Evolutionary conservation across 2,888 invertebrate species (phyloP).

Genomic region (Chrysopilus asiliformis): DNA sequence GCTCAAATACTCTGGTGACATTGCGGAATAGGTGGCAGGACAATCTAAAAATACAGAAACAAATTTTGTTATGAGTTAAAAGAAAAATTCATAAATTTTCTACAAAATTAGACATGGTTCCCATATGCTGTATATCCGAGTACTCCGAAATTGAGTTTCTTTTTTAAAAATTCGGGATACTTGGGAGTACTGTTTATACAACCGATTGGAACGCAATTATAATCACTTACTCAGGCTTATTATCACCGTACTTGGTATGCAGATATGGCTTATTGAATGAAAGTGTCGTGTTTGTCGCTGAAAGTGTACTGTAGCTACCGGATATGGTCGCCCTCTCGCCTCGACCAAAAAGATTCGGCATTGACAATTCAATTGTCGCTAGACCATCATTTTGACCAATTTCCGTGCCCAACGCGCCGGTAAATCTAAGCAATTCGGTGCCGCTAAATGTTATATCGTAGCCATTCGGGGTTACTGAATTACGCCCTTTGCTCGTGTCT

Average conservation of each 20-base stretch:
- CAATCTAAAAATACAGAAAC: too few species aligned
- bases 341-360: constrained; percentile 76
- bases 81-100: too few species aligned
- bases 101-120: too few species aligned
- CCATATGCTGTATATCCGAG: too few species aligned
- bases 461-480: constrained; percentile 64
- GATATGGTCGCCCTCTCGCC: constrained; percentile 74
- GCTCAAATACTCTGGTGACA: too few species aligned
- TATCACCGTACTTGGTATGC: constrained; percentile 42
- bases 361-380: constrained; percentile 47
- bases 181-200: too few species aligned
- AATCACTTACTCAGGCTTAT: constrained; percentile 52
- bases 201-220: too few species aligned
- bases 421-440: constrained; percentile 64
- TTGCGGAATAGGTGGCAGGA: too few species aligned
- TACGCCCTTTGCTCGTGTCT: constrained; percentile 70
- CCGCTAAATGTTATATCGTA: constrained; percentile 76
- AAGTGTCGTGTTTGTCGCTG: constrained; percentile 66
- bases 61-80: too few species aligned
- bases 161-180: too few species aligned
- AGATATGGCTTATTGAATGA: constrained; percentile 75
- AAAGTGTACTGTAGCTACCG: constrained; percentile 73
- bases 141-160: too few species aligned
- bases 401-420: constrained; percentile 74
- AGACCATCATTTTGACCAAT: constrained; percentile 89